Evolutionary conservation across 1,140 invertebrate genomes (phyloP).

Genomic region (Philopotamus ludificatus): DNA sequence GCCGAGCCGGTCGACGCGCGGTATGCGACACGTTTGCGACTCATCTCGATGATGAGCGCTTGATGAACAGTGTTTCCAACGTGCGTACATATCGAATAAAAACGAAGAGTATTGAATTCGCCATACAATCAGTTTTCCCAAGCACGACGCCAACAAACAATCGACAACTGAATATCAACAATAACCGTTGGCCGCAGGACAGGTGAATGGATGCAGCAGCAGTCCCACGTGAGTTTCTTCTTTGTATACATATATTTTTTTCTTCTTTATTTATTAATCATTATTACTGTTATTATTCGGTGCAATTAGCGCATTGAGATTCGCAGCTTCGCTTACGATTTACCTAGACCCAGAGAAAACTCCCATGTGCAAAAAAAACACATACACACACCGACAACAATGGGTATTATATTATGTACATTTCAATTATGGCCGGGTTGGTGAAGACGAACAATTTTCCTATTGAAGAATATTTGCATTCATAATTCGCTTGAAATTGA

Average conservation of each 20-base stretch:
- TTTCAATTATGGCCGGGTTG: not conserved
- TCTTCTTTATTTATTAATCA: not conserved
- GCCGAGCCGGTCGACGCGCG: not conserved
- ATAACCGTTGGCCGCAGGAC: not conserved
- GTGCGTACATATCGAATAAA: too few species aligned
- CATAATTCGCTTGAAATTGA: constrained; percentile 33
- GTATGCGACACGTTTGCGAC: not conserved
- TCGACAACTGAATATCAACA: too few species aligned
- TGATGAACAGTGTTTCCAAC: too few species aligned
- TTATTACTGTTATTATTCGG: not conserved
- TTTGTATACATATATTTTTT: not conserved
- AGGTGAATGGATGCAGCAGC: not conserved
- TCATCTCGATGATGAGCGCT: not conserved
- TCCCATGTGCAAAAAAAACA: not conserved
- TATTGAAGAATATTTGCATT: constrained; percentile 1
- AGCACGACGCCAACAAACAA: too few species aligned
- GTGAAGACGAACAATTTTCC: not conserved
- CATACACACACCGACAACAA: not conserved
- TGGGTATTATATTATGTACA: constrained; percentile 3
- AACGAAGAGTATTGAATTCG: too few species aligned
- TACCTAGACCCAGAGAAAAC: constrained; percentile 14
- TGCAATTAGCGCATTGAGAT: not conserved
- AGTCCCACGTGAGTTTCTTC: not conserved
- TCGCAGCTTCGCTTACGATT: not conserved
- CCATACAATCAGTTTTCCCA: too few species aligned